phyloP scores from a whole-genome alignment of 2,888 invertebrate species.

The Microctonus hyperodae region DNA sequence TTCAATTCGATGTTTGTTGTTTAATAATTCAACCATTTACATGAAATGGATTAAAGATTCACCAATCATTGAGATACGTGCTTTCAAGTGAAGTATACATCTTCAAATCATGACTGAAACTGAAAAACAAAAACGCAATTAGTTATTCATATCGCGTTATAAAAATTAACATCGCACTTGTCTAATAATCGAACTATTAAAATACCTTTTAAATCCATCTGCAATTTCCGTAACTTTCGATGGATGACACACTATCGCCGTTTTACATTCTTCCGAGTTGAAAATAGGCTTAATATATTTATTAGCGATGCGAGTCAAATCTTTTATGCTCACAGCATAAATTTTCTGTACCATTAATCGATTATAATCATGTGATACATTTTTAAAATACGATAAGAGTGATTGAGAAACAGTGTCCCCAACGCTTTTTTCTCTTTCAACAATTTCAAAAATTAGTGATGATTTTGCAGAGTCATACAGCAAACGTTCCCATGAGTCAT shows the following conservation, averaged over 20 bases:
- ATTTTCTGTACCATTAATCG: conserved; percentile 74
- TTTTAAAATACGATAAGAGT: conserved; percentile 75
- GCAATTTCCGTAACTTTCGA: conserved; percentile 75
- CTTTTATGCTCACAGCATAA: conserved; percentile 70
- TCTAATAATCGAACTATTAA: conserved; percentile 35
- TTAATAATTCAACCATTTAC: too few relatives aligned
- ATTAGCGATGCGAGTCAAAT: conserved; percentile 73
- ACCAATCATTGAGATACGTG: conserved; percentile 69
- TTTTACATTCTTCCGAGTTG: conserved; percentile 67
- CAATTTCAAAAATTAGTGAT: conserved; percentile 86
- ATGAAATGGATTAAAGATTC: conserved; percentile 22
- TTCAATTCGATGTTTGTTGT: too few relatives aligned
- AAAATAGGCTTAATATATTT: conserved; percentile 77
- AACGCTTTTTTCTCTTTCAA: conserved; percentile 81
- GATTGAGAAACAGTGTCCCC: conserved; percentile 77
- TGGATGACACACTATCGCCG: conserved; percentile 81
- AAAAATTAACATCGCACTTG: too few relatives aligned
- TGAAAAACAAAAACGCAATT: conserved; percentile 64
- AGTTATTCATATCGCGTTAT: too few relatives aligned
- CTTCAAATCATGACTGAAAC: conserved; percentile 68
- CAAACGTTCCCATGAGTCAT: conserved; percentile 74
- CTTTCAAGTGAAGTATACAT: conserved; percentile 71
- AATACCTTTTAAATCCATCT: conserved; percentile 73
- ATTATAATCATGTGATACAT: conserved; percentile 73
- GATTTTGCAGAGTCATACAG: conserved; percentile 85